Evolutionary conservation across 2,888 invertebrate species (phyloP), one percentile per base, ranked within the genome.

Genomic region (Nomada fucata): DNA sequence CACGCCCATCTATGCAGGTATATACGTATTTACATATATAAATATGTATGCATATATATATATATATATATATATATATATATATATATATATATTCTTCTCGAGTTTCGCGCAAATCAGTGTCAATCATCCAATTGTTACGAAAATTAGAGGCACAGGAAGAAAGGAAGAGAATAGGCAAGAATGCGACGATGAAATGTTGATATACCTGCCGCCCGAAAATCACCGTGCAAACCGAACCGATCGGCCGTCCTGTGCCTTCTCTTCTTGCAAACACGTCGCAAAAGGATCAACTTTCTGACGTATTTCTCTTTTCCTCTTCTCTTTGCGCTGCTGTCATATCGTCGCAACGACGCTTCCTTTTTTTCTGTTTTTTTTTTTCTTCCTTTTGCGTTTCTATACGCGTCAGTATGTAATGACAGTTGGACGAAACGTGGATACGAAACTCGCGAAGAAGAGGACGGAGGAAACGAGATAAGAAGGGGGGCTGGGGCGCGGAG

Each of bases 251-350:
- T 63, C 53, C 18, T 53, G 18, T 60, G 64, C 59, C 64, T 53
- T 53, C n/a, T 73, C 47, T 68, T 70, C 55, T 63, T 72, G 61
- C 72, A 52, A 64, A 86, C 82, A 83, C 73, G 81, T 84, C 84
- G 76, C 84, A 79, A 60, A 55, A 63, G 44, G 83, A 47, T 84
- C 88, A 89, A 83, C 83, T 85, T 89, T 82, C 80, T 86, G 85
- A 88, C 88, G 86, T 65, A 77, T 75, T 73, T 86, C 78, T 85
- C 70, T 80, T 69, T 82, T 61, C 81, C 55, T 67, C 61, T 71
- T 53, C 59, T 77, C 18, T n/a, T n/a, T 23, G 9, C 50, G 2
- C n/a, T n/a, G 23, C 61, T 18, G 0, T 53, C 18, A 18, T 20
- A 26, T 18, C 29, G 44, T 60, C 11, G 18, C 20, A 20, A 1